Evolutionary conservation across 2,113 vertebrate genomes (phyloP), one percentile per base, ranked within the genome.

Genomic region (Helogale parvula): DNA sequence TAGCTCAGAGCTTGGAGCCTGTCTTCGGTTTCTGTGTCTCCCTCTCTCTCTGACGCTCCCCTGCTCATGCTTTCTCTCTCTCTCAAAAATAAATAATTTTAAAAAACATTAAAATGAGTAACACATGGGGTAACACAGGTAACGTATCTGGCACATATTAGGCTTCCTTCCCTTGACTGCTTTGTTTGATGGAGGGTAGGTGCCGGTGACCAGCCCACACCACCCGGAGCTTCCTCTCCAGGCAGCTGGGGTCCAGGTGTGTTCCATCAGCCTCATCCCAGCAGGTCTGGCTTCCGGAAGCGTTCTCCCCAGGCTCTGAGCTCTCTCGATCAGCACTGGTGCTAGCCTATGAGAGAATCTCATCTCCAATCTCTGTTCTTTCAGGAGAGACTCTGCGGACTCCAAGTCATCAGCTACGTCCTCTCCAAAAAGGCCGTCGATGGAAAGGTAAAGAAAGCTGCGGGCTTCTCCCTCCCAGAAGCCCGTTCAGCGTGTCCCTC

Each of bases 301-400:
- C 74, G 17, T 63, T 50, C 86, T 94, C 41, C 71, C 90, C 11
- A 2, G 29, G 33, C 84, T 76, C 60, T 47, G n/a, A 31, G 19
- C 60, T 74, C 41, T 65, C 41, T 15, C 5, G 6, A 19, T 74
- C 57, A 19, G 45, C 9, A 21, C 69, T 21, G 45, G 19, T 25
- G 16, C 57, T 23, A 41, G 17, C 47, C 15, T 17, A 47, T 3
- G 10, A 52, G 66, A 21, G 3, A 2, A 15, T n/a, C 80, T 94
- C 72, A 98, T 38, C 65, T 57, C 82, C 25, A 68, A 45, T 90
- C 63, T 47, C 69, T 92, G 41, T 80, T 97, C 93, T 98, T 96
- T 88, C 94, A 99, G 99, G 98, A 99, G 99, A 33, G 99, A 99
- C 94, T 99, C 99, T 6, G 98, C 94, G 3, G 99, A 99, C 63